A percentile compares a stretch with the other conserved stretches of the same genome.
Evolutionary conservation across 2,888 invertebrate genomes (phyloP).

Genomic region (Pseudococcus longispinus): DNA sequence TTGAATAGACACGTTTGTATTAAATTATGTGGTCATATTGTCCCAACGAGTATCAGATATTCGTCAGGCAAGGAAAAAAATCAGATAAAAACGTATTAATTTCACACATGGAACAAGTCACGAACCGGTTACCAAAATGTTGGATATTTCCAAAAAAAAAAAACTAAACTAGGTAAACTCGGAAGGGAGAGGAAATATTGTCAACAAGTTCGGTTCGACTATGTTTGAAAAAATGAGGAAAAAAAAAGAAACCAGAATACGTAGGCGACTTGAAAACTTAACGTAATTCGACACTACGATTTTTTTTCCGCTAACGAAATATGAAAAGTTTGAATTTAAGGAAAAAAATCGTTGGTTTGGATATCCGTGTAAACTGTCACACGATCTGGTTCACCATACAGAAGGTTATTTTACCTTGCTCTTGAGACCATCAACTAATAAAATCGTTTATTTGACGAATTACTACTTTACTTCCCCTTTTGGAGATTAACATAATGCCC

Average conservation of each 20-base stretch:
- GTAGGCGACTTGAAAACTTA: background rate
- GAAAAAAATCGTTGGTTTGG: background rate
- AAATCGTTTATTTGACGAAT: background rate
- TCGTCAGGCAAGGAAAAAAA: background rate
- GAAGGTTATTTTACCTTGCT: background rate
- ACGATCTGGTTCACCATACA: background rate
- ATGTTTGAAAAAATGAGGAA: background rate
- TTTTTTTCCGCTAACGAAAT: background rate
- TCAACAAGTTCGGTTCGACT: background rate
- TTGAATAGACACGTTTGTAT: background rate
- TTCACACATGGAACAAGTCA: background rate
- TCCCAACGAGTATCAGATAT: background rate
- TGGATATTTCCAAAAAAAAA: background rate
- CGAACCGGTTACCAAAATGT: slow-evolving; percentile 10
- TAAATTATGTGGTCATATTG: background rate
- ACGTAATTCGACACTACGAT: background rate
- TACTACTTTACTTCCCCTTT: background rate
- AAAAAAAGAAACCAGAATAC: background rate
- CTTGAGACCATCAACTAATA: background rate
- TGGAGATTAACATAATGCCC: background rate
- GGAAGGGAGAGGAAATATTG: background rate
- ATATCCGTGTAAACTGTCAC: background rate
- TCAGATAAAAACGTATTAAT: background rate
- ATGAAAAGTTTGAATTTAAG: background rate
- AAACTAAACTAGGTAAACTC: background rate